A percentile compares a stretch with the other conserved stretches of the same genome.
Conservation (phyloP, 92 coral and sea anemone species). For the Zoanthus sansibaricus region DNA sequence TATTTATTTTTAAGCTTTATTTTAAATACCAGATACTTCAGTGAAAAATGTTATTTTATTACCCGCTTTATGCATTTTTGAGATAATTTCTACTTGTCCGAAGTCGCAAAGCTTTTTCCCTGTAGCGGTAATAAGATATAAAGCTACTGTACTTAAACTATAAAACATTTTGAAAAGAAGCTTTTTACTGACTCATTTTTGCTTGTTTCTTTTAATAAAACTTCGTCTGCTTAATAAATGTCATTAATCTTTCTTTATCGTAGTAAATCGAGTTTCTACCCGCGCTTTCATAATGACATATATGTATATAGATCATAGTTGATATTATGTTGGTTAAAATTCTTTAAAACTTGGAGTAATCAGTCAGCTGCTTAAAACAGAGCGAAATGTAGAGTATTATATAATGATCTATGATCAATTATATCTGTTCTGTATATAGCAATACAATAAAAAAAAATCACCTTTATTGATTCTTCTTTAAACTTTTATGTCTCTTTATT, state of each 20-base stretch:
- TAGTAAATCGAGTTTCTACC: not conserved
- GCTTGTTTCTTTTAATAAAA: not conserved
- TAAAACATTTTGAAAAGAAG: not conserved
- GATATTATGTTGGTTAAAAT: constrained; percentile 6
- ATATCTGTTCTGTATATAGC: constrained; percentile 21
- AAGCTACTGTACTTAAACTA: not conserved
- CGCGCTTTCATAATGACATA: not conserved
- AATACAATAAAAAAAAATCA: constrained; percentile 4
- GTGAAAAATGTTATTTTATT: not conserved
- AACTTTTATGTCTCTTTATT: not conserved
- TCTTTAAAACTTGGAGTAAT: not conserved
- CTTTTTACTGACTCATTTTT: not conserved
- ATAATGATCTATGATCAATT: not conserved
- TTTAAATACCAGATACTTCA: not conserved
- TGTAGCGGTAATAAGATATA: not conserved
- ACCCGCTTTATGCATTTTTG: not conserved
- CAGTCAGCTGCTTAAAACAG: not conserved
- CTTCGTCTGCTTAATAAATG: not conserved
- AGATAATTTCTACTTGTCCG: not conserved
- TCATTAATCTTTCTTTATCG: not conserved
- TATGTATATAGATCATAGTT: constrained; percentile 21
- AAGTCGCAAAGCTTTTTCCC: not conserved
- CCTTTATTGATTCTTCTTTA: not conserved
- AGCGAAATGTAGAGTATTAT: not conserved
- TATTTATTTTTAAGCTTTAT: not conserved